Conservation (phyloP, 2,797 vertebrate species). For the Pitangus sulphuratus region DNA sequence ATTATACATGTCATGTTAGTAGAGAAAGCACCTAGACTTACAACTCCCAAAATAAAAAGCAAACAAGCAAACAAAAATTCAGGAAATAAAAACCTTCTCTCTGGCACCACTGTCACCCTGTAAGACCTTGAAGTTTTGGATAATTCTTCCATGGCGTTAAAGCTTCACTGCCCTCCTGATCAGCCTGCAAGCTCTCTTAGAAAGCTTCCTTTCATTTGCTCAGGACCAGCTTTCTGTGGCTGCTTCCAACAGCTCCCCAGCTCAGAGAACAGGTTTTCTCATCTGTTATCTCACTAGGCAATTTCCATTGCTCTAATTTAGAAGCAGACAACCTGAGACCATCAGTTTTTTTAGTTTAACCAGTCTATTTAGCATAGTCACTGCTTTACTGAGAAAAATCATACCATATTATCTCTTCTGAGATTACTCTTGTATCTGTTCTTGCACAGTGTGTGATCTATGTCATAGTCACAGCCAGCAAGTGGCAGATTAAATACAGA, state of each 20-base stretch:
- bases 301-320: not conserved
- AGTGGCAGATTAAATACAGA: constrained; percentile 45
- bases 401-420: not conserved
- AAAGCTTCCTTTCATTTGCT: not conserved
- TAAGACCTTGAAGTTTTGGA: not conserved
- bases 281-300: not conserved
- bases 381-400: not conserved
- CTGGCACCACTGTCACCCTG: rapidly evolving
- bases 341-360: not conserved
- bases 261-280: not conserved
- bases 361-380: not conserved
- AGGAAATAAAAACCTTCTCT: not conserved
- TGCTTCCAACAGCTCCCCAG: not conserved
- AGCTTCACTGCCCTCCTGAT: not conserved
- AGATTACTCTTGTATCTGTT: not conserved
- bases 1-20: not conserved
- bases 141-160: not conserved
- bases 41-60: not conserved
- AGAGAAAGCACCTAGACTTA: not conserved
- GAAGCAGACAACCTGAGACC: not conserved
- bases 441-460: not conserved
- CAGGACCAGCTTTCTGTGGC: not conserved
- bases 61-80: not conserved
- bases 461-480: not conserved
- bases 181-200: not conserved